Percentiles rank a stretch among this genome's conserved stretches.
Evolutionary conservation across 2,797 vertebrate genomes (phyloP).

Genomic region (Anguilla megastoma): DNA sequence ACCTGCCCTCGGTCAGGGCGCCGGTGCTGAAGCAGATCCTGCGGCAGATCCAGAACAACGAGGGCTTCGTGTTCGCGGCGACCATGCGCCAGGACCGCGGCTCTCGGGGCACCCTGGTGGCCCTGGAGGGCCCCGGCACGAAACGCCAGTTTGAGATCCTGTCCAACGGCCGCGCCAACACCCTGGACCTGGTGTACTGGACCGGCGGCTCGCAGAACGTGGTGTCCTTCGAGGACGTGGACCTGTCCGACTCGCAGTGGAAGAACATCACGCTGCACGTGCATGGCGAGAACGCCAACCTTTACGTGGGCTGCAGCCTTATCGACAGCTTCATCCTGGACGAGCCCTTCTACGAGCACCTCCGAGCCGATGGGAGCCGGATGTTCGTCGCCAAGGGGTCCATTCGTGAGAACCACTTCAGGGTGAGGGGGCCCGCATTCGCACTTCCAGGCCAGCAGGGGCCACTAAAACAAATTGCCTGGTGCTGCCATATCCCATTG

Average conservation of each 20-base stretch:
- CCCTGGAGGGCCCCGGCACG: conserved; percentile 79
- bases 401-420: conserved; percentile 88
- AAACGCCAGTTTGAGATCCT: conserved; percentile 90
- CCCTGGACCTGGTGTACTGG: conserved; percentile 93
- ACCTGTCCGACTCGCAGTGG: conserved; percentile 93
- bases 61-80: conserved; percentile 92
- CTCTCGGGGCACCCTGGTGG: conserved; percentile 88
- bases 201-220: conserved; percentile 82
- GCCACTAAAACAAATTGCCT: background rate
- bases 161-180: conserved; percentile 91
- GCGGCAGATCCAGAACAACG: conserved; percentile 78
- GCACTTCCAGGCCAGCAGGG: background rate
- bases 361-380: conserved; percentile 78
- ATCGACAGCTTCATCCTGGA: conserved; percentile 92
- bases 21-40: conserved; percentile 79
- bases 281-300: conserved; percentile 85
- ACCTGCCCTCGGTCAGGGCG: conserved; percentile 82
- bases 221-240: conserved; percentile 92
- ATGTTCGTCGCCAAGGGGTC: conserved; percentile 92
- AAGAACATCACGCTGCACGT: conserved; percentile 94
- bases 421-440: conserved; percentile 74
- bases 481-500: background rate
- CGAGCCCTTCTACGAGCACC: conserved; percentile 92
- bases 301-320: conserved; percentile 90
- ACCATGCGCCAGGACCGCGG: conserved; percentile 88